Evolutionary conservation across 2,113 vertebrate species (phyloP), one percentile per base, ranked within the genome.

Genomic region (Microcebus ravelobensis): DNA sequence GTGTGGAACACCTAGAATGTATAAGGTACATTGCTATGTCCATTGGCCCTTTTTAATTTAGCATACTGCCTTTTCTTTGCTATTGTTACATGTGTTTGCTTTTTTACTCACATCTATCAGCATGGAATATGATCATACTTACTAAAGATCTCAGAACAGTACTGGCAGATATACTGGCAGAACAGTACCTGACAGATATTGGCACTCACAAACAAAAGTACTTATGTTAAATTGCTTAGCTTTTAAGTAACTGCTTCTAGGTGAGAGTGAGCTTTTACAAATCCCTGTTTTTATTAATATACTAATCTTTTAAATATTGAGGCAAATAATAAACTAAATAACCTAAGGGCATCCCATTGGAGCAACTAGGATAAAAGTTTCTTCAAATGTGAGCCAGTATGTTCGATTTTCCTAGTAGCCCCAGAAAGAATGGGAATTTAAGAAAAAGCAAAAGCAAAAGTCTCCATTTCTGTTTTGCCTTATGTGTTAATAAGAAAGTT

Each of bases 401-500:
- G 8, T 97, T 97, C 55, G 70, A 27, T 92, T 93, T 89, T 91
- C 34, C 52, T 63, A 10, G n/a, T 68, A n/a, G n/a, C 15, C 5
- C 18, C 65, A 84, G 92, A 92, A 96, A 91, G 80, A 3, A 20
- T 65, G 7, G 23, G 65, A 15, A 63, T 79, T 96, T 95, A 80
- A 23, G 63, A 14, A 18, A 42, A 48, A 12, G 52, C 5, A 55
- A 63, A 81, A 42, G 55, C 27, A 85, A 85, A 23, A 96, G 61
- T 97, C 87, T 95, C 59, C 20, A 34, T 63, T 97, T 97, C 42
- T 82, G 14, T 52, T 70, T 63, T 94, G 91, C 10, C 17, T 87
- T 92, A 45, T 50, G 52, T 55, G 7, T 55, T 55, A 55, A 6
- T 82, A 34, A 81, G 65, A 96, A 94, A 57, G 76, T 93, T 81